Evolutionary conservation across 2,888 invertebrate species (phyloP), one percentile per base, ranked within the genome.

Genomic region (Mimas tiliae): DNA sequence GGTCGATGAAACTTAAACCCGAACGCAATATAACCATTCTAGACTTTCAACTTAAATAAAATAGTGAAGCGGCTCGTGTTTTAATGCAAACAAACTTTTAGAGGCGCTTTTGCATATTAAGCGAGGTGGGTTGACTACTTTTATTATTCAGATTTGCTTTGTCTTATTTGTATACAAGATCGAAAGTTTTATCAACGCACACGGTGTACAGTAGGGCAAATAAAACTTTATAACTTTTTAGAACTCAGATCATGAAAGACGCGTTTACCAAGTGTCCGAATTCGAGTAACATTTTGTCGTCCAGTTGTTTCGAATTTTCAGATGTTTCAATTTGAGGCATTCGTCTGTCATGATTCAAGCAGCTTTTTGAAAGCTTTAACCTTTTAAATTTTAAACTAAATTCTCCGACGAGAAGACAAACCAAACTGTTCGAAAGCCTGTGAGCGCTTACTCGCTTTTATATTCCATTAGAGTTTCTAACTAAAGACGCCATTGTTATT

Each of bases 81-180:
- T 90, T 93, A 93, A 93, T 93, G 93, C 93, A 93, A 93, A 93
- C 93, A 93, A 93, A 93, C 93, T 93, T 92, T 89, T 89, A 81
- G 91, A 93, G 93, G 93, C 93, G 91, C 93, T 88, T 91, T 93
- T 93, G 93, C 93, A 93, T 93, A 93, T 93, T 88, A 93, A 93
- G 93, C 93, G 92, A 93, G 93, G 93, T 93, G 93, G 93, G 93
- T 93, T 91, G 91, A 88, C 93, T 93, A 93, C 93, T 89, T 89
- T 86, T 87, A 77, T 88, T 87, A 85, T 88, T 92, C 90, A 92
- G 89, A 90, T 93, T 91, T 90, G 90, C 89, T 90, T 92, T 90
- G 91, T 91, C 91, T 92, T 88, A 85, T 86, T 87, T 84, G 79
- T 85, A 83, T 85, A 84, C 82, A 78, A 78, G 69, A 77, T 76